Base-by-base conservation (phyloP, 2,888 invertebrate genomes). In the Trissolcus japonicus region DNA sequence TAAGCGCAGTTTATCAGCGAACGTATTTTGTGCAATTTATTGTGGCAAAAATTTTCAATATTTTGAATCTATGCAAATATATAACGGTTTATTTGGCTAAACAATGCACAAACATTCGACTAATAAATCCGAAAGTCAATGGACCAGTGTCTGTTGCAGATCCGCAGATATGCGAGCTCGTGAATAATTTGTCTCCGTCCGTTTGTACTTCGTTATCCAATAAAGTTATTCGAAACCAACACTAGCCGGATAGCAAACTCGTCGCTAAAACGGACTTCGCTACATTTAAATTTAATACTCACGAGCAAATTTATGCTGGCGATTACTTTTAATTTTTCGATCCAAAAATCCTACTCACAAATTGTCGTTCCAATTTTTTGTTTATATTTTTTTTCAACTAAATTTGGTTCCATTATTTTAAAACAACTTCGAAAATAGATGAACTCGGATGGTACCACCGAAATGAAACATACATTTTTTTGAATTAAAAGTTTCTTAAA, bases 191-290 rank as follows among this genome's bases (percentile, higher is more conserved):
- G 74, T 74, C 54, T 54, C 71, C 54, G 71, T 67, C 59, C 69
- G 78, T 66, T 78, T 78, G 78, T 67, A 71, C 53, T 74, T 71
- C 74, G 73, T 78, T 78, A 74, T 74, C 74, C 74, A 74, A 74
- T 78, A 78, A 74, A 78, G 69, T 78, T 73, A 78, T 78, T 78
- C 40, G 69, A 69, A 63, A 63, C 61, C 68, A 63, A 68, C 66
- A 61, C 54, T 54, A 61, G 65, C 62, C 48, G 62, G 19, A 29
- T 74, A 74, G 60, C 57, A 63, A 74, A 69, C 66, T 69, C 66
- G 66, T 69, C 73, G 68, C 61, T 53, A 60, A 68, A 73, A 63
- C 55, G 41, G 53, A 54, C 43, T 50, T 51, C 43, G 50, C 50
- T 68, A 59, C 65, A 65, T 69, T 78, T 72, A 57, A 65, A 78